Evolutionary conservation across 2,113 vertebrate genomes (phyloP).

Genomic region (Corvus hawaiiensis): DNA sequence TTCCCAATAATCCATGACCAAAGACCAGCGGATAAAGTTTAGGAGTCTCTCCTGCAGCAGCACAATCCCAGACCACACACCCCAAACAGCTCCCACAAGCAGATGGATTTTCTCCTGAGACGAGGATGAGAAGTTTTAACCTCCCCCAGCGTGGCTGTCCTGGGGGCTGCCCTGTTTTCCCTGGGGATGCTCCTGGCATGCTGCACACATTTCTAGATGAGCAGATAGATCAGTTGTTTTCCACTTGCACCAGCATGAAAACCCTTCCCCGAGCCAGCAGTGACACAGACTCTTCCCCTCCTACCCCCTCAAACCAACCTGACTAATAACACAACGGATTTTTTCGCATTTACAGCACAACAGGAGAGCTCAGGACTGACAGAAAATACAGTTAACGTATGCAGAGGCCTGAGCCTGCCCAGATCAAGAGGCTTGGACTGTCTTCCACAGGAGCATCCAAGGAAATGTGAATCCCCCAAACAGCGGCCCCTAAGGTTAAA

Average conservation of each 20-base stretch:
- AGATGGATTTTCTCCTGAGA: neutral
- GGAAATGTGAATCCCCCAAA: neutral
- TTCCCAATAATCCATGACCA: neutral
- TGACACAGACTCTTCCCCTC: neutral
- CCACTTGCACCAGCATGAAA: constrained; percentile 27
- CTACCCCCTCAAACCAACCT: neutral
- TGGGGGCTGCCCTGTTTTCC: neutral
- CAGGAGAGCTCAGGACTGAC: neutral
- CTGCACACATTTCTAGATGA: neutral
- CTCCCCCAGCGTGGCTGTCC: neutral
- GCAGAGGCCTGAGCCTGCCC: neutral
- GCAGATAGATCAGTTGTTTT: constrained; percentile 48
- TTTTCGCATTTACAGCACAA: neutral
- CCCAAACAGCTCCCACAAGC: neutral
- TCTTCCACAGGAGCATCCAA: neutral
- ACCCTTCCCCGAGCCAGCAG: neutral
- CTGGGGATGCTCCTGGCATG: neutral
- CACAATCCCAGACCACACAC: neutral
- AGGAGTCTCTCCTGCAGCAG: neutral
- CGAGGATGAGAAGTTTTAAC: neutral
- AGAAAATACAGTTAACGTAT: fast-evolving
- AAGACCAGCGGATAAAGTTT: neutral
- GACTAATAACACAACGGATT: neutral
- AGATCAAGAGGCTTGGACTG: fast-evolving
- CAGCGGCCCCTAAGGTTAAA: neutral